These are phyloP conservation scores for Lepus europaeus DNA, from an alignment of 2,113 vertebrate species.

Conservation along the genomic window DNA sequence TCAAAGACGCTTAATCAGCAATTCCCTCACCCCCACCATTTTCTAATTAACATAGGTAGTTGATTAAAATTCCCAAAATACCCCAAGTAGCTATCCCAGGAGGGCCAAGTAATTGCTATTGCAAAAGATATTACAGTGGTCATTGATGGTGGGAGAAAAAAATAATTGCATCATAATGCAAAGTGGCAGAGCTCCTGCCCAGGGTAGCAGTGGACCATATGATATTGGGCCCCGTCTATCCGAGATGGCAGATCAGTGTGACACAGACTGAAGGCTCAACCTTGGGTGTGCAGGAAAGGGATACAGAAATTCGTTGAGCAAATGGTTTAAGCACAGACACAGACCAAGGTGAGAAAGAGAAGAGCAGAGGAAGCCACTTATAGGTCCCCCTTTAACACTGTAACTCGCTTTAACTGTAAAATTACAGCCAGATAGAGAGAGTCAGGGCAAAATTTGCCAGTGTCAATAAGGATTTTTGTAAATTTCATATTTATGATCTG, in stretches of 20 bases:
- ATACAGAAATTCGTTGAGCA: neutral
- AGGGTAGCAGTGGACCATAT: neutral
- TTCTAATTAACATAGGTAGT: conserved; percentile 71
- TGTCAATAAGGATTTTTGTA: conserved; percentile 78
- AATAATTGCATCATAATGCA: conserved; percentile 69
- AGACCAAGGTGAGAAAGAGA: neutral
- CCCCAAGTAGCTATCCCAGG: conserved; percentile 45
- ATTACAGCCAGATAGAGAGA: conserved; percentile 48
- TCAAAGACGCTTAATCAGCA: conserved; percentile 57
- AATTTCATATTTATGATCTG: conserved; percentile 80
- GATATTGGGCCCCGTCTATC: neutral
- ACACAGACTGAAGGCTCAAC: conserved; percentile 10
- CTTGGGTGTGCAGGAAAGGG: neutral
- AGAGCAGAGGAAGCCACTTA: neutral
- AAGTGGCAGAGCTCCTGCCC: conserved; percentile 56
- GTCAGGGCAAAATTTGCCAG: conserved; percentile 66
- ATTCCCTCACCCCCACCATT: neutral
- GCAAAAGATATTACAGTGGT: conserved; percentile 51
- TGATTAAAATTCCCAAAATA: conserved; percentile 70
- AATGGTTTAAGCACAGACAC: conserved; percentile 30
- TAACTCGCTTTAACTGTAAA: conserved; percentile 69
- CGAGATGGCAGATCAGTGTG: neutral
- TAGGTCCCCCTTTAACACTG: conserved; percentile 45
- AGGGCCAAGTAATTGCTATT: conserved; percentile 57
- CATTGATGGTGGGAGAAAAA: conserved; percentile 53